These are phyloP conservation scores for Pterocles burchelli DNA, from an alignment of 2,113 vertebrate genomes.

Conservation along the genomic window DNA sequence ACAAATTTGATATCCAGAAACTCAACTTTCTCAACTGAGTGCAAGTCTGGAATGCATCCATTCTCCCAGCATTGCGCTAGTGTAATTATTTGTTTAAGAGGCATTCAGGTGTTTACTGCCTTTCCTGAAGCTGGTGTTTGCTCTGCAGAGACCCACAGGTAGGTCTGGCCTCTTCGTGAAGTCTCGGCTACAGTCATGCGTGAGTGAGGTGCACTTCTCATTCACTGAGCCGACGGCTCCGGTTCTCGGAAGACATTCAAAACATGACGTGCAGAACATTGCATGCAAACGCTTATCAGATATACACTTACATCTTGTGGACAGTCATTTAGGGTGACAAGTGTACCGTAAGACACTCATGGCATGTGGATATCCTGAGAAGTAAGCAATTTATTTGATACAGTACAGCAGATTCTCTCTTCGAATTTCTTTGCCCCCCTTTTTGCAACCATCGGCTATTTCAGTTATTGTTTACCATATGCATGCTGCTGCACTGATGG, in stretches of 20 bases:
- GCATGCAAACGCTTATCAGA: neutral
- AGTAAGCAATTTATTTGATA: neutral
- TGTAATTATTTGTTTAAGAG: constrained; percentile 46
- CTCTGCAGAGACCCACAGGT: constrained; percentile 33
- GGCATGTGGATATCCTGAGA: neutral
- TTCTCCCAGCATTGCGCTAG: neutral
- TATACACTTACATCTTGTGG: neutral
- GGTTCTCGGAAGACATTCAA: neutral
- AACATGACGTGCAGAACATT: fast-evolving
- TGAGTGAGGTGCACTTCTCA: neutral
- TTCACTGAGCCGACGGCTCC: neutral
- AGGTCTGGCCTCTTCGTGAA: neutral
- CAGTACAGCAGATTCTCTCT: neutral
- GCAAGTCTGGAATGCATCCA: constrained; percentile 31
- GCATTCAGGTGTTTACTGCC: neutral
- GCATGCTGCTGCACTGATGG: neutral
- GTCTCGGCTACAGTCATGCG: neutral
- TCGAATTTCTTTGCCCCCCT: neutral
- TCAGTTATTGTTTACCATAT: neutral
- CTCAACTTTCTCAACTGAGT: neutral
- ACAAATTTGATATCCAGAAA: constrained; percentile 16
- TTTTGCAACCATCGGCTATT: neutral
- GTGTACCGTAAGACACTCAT: neutral
- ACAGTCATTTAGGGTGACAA: neutral
- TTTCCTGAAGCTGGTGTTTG: neutral